Evolutionary conservation across 2,888 invertebrate genomes (phyloP).

Genomic region (Cephus spinipes): DNA sequence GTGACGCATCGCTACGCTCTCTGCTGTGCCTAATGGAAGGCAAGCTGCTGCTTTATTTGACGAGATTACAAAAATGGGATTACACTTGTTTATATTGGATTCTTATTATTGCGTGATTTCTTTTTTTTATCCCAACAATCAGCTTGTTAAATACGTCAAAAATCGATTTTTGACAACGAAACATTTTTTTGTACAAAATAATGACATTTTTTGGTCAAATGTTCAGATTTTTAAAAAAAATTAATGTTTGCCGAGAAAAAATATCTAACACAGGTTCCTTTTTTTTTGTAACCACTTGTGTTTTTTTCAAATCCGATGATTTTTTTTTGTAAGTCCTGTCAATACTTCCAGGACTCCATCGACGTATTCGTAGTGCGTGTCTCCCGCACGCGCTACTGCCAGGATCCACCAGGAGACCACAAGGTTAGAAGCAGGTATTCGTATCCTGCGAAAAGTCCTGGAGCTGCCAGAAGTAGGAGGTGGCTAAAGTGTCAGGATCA

Average conservation of each 20-base stretch:
- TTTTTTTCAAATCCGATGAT: background rate
- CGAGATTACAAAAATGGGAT: background rate
- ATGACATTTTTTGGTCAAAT: background rate
- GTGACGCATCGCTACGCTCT: background rate
- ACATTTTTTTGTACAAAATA: background rate
- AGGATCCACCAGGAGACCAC: conserved; percentile 57
- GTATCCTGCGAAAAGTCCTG: conserved; percentile 17
- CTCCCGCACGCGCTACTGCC: conserved; percentile 54
- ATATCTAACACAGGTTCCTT: no score
- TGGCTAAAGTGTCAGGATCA: background rate
- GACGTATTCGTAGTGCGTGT: conserved; percentile 24
- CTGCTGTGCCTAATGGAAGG: background rate
- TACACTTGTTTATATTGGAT: background rate
- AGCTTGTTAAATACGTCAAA: background rate
- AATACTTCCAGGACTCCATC: background rate
- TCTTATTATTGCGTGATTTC: background rate
- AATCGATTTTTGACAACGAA: background rate
- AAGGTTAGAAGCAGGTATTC: conserved; percentile 19
- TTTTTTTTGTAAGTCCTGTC: background rate
- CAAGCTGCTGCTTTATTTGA: background rate
- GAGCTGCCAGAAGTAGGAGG: background rate
- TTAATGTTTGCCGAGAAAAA: background rate
- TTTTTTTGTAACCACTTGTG: background rate
- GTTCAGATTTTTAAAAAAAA: background rate
- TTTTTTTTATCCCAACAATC: no score